Evolutionary conservation across 1,140 invertebrate species (phyloP).

Genomic region (Drosophila trapezifrons): DNA sequence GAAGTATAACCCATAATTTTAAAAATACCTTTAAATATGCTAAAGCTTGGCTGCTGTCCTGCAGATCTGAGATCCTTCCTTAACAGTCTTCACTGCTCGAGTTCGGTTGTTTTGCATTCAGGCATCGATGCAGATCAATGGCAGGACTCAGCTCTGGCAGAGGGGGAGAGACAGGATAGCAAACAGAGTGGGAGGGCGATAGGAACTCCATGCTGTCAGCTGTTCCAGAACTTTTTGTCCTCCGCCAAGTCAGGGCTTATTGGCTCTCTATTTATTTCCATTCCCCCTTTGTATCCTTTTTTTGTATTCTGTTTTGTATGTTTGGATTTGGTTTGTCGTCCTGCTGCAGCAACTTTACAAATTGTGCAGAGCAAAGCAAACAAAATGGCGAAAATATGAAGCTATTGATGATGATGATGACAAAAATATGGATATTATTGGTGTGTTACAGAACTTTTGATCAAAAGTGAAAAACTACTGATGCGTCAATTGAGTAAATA

Average conservation of each 20-base stretch:
- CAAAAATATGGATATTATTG: slow-evolving; percentile 32
- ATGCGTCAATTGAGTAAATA: slow-evolving; percentile 16
- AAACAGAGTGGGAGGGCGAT: slow-evolving; percentile 14
- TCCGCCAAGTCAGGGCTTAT: slow-evolving; percentile 29
- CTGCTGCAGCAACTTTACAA: slow-evolving; percentile 73
- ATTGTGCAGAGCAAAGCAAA: slow-evolving; percentile 61
- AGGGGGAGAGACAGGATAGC: slow-evolving; percentile 2
- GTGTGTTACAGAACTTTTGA: slow-evolving; percentile 6
- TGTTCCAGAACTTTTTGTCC: slow-evolving; percentile 54
- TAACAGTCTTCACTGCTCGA: slow-evolving; percentile 16
- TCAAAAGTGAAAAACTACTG: slow-evolving; percentile 11
- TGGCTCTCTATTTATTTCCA: slow-evolving; percentile 52
- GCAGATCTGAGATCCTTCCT: too few relatives aligned
- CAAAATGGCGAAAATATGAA: slow-evolving; percentile 72
- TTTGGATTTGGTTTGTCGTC: slow-evolving; percentile 45
- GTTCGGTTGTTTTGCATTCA: slow-evolving; percentile 37
- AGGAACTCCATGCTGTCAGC: slow-evolving; percentile 31
- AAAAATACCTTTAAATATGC: background rate
- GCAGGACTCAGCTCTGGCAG: slow-evolving; percentile 16
- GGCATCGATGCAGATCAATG: slow-evolving; percentile 77
- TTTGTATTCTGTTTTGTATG: slow-evolving; percentile 44
- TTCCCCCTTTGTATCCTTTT: slow-evolving; percentile 20
- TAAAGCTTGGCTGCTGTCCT: background rate
- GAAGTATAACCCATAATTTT: too few relatives aligned
- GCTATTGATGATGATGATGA: slow-evolving; percentile 58